phyloP scores from a whole-genome alignment of 2,113 vertebrate genomes.

The Ondatra zibethicus region DNA sequence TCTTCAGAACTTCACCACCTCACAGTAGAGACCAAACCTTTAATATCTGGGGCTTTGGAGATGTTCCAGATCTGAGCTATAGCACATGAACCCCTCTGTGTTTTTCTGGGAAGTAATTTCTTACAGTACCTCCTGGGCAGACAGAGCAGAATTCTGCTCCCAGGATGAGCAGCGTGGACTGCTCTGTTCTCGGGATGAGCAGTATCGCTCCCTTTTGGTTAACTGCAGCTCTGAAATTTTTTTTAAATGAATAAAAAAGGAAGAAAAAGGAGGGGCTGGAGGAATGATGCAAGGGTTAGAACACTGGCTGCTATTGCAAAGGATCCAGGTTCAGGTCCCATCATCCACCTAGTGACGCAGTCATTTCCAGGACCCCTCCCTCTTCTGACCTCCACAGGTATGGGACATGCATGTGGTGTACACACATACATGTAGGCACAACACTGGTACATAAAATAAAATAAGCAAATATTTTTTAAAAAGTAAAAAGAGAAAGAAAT shows the following conservation, averaged over 20 bases:
- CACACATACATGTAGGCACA: background rate
- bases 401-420: background rate
- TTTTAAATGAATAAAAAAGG: background rate
- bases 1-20: background rate
- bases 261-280: background rate
- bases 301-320: background rate
- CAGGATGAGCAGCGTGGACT: rapidly evolving
- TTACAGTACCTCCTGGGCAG: background rate
- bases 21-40: background rate
- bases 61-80: background rate
- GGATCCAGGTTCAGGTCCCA: background rate
- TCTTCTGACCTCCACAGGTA: background rate
- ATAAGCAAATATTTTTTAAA: background rate
- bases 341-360: background rate
- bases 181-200: rapidly evolving
- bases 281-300: background rate
- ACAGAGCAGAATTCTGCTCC: background rate
- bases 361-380: background rate
- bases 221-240: background rate
- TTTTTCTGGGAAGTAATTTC: background rate
- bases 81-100: background rate
- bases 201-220: background rate
- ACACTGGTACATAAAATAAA: background rate
- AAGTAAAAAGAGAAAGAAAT: background rate
- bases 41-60: background rate